Evolutionary conservation across 2,888 invertebrate species (phyloP), one percentile per base, ranked within the genome.

Genomic region (Caradrina clavipalpis): DNA sequence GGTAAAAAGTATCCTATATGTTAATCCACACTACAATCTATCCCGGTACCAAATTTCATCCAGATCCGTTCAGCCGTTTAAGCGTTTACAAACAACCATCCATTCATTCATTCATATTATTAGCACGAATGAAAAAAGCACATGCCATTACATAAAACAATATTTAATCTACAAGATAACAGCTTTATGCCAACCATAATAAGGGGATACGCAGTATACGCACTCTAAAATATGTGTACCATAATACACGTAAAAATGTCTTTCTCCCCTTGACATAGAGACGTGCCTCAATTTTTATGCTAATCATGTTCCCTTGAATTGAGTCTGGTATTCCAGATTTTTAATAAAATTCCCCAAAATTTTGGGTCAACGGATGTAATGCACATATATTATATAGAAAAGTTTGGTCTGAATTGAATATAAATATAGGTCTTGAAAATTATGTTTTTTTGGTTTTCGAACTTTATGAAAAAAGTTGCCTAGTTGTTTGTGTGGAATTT

Each of bases 211-310:
- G 31, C 56, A 17, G 31, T 50, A 13, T 22, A 39, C 42, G 15
- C 53, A 42, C 22, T 45, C 55, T 21, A 63, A 62, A 47, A 53
- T 60, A 62, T 31, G n/a, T n/a, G 21, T 61, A 66, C 35, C 26
- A 65, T 57, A 67, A 15, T 45, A 45, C 17, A 45, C 42, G 42
- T 72, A 67, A 53, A 78, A 13, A 66, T 60, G 55, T 56, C 62
- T 63, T 8, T 15, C 60, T 42, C 15, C 21, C 39, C 58, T 10
- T 61, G 69, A 69, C 51, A 31, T 22, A 22, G 31, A n/a, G 13
- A 72, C 83, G 85, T 83, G 83, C 63, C 42, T 51, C 64, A 62
- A 77, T 84, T 77, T 83, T 80, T 81, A 86, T 86, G 86, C 81
- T 79, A 81, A 85, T 70, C 84, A 76, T 73, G 80, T 47, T 19